A percentile compares a stretch with the other conserved stretches of the same genome.
Conservation (phyloP, 2,113 vertebrate species). For the Oreamnos americanus region DNA sequence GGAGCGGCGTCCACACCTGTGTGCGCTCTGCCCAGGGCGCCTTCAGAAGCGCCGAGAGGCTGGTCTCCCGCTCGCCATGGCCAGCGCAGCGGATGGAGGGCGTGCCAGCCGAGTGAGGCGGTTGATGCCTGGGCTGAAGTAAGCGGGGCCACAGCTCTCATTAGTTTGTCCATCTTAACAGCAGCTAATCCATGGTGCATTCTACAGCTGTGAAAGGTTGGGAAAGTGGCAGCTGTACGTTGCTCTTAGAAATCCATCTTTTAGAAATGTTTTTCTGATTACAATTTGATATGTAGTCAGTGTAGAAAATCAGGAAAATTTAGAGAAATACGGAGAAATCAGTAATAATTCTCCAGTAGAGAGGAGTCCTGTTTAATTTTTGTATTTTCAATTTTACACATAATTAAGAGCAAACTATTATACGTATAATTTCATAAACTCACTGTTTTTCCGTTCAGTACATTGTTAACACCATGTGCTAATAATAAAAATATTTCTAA, state of each 20-base stretch:
- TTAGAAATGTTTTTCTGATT: not conserved
- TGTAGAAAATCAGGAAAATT: not conserved
- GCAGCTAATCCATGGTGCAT: not conserved
- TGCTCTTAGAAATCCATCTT: constrained; percentile 2
- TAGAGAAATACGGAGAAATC: not conserved
- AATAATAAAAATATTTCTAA: not conserved
- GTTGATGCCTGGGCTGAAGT: not conserved
- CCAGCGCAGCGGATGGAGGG: not conserved
- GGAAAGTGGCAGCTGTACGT: not conserved
- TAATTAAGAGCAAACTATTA: not conserved
- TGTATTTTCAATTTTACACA: not conserved
- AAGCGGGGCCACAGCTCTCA: not conserved
- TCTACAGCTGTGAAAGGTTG: not conserved
- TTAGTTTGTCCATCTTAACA: not conserved
- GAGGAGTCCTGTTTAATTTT: not conserved
- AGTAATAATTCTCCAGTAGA: not conserved
- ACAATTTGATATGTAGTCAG: not conserved
- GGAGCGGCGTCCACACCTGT: not conserved
- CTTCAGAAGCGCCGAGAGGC: not conserved
- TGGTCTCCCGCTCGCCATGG: not conserved
- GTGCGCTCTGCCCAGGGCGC: not conserved
- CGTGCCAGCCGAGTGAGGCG: not conserved
- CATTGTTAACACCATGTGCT: not conserved
- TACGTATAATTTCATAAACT: not conserved
- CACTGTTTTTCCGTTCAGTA: not conserved